Evolutionary conservation across 2,113 vertebrate genomes (phyloP), one percentile per base, ranked within the genome.

Genomic region (Dasypus novemcinctus): DNA sequence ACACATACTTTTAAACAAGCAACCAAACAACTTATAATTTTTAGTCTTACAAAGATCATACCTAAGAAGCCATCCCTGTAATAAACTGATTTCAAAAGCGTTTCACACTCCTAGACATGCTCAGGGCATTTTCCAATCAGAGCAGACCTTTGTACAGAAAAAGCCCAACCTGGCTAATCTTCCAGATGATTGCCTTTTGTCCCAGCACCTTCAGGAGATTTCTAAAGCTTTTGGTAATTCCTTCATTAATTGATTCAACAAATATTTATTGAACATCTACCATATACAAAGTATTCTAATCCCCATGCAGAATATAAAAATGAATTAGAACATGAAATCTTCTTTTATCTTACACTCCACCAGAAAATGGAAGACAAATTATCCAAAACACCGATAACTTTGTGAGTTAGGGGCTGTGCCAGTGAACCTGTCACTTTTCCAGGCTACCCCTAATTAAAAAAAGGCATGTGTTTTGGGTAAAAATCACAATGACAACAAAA

Each of bases 1-100:
- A 95, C 61, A 94, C 86, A 95, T 69, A 75, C 79, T 89, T 91
- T 81, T 63, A 76, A 83, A 79, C 33, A 63, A 75, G 43, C 59
- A 66, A 17, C 29, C 57, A 63, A 97, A 71, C 46, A 64, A 9
- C n/a, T n/a, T 72, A 23, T 92, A 59, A 80, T 92, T 85, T 82
- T 95, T 71, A 93, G 46, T 89, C 41, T 78, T 76, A 41, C 49
- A 75, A 94, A 91, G 27, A 61, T 75, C 25, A 63, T 61, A 94
- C 31, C 83, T 69, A 64, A 66, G 59, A 88, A 78, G 33, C 18
- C 68, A 79, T n/a, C 20, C 61, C n/a, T 33, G 31, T 2, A 15
- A 46, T 78, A 83, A 57, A 94, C 0, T 82, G 68, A 74, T n/a
- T 31, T 74, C 25, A 29, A 85, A 72, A n/a, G n/a, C n/a, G 46